phyloP scores from a whole-genome alignment of 2,888 invertebrate genomes.

The Agrochola circellaris region DNA sequence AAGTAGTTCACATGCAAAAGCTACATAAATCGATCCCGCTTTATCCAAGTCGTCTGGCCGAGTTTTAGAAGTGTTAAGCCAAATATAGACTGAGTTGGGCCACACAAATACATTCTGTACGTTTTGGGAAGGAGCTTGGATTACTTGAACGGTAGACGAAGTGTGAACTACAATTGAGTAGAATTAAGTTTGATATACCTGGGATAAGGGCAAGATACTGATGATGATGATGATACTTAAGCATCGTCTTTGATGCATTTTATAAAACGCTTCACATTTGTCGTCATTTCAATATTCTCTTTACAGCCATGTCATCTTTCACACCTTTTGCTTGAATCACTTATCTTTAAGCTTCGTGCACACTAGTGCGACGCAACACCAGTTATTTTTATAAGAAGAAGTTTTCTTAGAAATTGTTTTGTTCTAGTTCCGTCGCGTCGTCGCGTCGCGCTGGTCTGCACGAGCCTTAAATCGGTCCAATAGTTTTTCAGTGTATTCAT shows the following conservation, averaged over 20 bases:
- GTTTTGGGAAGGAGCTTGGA: constrained; percentile 43
- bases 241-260: neutral
- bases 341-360: neutral
- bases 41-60: constrained; percentile 68
- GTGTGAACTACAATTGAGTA: neutral
- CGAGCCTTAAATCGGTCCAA: too few relatives aligned
- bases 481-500: too few relatives aligned
- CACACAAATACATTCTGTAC: constrained; percentile 61
- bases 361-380: too few relatives aligned
- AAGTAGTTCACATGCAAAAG: constrained; percentile 54
- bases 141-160: neutral
- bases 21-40: constrained; percentile 67
- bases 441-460: too few relatives aligned
- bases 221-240: neutral
- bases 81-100: constrained; percentile 63
- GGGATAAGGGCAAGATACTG: neutral
- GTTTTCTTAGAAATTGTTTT: too few relatives aligned
- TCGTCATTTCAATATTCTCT: neutral
- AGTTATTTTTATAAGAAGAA: too few relatives aligned
- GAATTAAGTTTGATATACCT: neutral
- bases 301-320: neutral
- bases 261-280: neutral
- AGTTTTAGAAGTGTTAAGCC: constrained; percentile 68
- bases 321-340: neutral
- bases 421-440: too few relatives aligned